phyloP scores from a whole-genome alignment of 2,797 vertebrate species.

The Triplophysa yarkandensis region DNA sequence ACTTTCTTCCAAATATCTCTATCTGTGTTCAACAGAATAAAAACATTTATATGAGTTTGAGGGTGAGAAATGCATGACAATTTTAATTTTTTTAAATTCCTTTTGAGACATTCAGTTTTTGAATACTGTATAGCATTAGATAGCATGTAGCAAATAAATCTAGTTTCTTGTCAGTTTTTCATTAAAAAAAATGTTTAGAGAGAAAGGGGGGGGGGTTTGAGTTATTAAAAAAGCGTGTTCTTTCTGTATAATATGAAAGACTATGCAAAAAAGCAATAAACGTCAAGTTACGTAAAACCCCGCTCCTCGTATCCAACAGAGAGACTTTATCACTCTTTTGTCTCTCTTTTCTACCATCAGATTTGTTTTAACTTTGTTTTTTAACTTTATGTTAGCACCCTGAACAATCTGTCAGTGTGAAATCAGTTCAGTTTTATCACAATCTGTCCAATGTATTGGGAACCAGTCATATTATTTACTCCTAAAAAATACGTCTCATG shows the following conservation, averaged over 20 bases:
- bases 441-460: background rate
- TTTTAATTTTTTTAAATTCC: too few relatives aligned
- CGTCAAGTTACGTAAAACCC: background rate
- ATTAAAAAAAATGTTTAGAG: too few relatives aligned
- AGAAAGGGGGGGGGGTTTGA: background rate
- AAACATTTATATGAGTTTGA: too few relatives aligned
- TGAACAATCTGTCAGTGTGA: background rate
- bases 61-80: too few relatives aligned
- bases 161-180: background rate
- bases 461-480: slow-evolving; percentile 18
- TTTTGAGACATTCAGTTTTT: too few relatives aligned
- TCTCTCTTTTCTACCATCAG: background rate
- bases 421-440: background rate
- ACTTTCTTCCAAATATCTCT: too few relatives aligned
- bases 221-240: background rate
- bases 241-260: background rate
- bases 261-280: slow-evolving; percentile 1
- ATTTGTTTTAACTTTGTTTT: background rate
- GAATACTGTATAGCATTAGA: too few relatives aligned
- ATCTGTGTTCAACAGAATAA: too few relatives aligned
- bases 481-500: slow-evolving; percentile 4
- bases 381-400: background rate
- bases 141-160: too few relatives aligned
- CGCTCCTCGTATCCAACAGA: too few relatives aligned
- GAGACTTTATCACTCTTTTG: too few relatives aligned